phyloP scores from a whole-genome alignment of 2,888 invertebrate genomes.

The Pseudanteris insignis region DNA sequence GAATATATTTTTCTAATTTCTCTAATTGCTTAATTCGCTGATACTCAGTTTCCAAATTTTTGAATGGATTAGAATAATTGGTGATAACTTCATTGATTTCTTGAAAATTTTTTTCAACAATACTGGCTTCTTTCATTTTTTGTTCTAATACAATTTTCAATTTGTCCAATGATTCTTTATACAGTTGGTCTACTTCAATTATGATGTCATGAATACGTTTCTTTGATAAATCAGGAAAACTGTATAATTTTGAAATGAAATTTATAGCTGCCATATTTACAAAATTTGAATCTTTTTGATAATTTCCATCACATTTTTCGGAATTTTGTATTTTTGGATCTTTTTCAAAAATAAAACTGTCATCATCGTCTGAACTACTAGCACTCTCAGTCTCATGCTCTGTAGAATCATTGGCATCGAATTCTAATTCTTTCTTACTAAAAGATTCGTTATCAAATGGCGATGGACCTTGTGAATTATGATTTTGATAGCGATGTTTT shows the following conservation, averaged over 20 bases:
- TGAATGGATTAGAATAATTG: no score
- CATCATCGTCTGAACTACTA: not conserved
- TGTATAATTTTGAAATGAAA: slow-evolving; percentile 17
- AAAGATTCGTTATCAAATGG: no score
- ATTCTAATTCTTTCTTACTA: no score
- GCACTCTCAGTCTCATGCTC: not conserved
- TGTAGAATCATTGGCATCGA: not conserved
- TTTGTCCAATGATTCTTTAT: not conserved
- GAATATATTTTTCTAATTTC: no score
- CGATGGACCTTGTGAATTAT: not conserved
- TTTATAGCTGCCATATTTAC: slow-evolving; percentile 3
- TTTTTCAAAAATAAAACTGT: not conserved
- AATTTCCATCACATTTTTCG: not conserved
- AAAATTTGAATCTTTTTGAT: not conserved
- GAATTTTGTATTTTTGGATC: not conserved
- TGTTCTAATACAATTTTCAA: no score
- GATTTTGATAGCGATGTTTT: slow-evolving; percentile 5
- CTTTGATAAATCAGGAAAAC: slow-evolving; percentile 10
- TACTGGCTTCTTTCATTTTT: not conserved
- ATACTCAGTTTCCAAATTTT: no score
- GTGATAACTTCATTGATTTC: not conserved
- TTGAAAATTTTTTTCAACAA: not conserved
- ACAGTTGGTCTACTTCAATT: not conserved
- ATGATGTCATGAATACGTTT: slow-evolving; percentile 15
- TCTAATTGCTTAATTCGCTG: no score